Evolutionary conservation across 2,113 vertebrate species (phyloP), one percentile per base, ranked within the genome.

Genomic region (Urocitellus parryii): DNA sequence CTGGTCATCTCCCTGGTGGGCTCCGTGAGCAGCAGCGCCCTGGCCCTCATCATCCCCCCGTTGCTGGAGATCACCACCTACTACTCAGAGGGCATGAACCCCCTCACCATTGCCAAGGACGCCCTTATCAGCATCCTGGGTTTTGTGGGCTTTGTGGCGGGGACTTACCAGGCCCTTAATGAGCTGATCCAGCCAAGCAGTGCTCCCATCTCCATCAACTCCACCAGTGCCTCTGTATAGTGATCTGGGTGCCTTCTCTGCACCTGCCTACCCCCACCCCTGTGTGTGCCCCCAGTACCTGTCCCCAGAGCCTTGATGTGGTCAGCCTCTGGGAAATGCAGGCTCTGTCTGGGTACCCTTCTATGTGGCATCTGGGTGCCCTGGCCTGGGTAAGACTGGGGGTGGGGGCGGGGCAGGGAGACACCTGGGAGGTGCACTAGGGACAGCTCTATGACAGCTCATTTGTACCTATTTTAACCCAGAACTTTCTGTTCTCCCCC

Each of bases 1-100:
- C 97, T 99, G 1, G 99, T 99, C 98, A 99, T 99, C 98, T 99
- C 99, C 0, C 98, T 99, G 98, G 99, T 99, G 72, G 99, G 99
- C 95, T 99, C 99, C 0, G 17, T 99, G 96, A 99, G 99, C 99
- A 99, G 99, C 99, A 99, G 99, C 0, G 99, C 99, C 81, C 99
- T 99, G 97, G 99, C 99, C 20, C 99, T 99, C 95, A 99, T 99
- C 98, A 99, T 99, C 94, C 99, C 99, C 0, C 99, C 99, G 0
- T 93, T 99, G 85, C 99, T 99, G 89, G 99, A 99, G 98, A 98
- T 99, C 0, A 2, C 98, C 42, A 99, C 99, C 16, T 99, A 98
- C 96, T 99, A 99, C 87, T 51, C 97, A 0, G 99, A 99, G 89
- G 99, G 99, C 96, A 92, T 99, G 74, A 98, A 99, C 18, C 98